These are phyloP conservation scores for Rhyacichthys aspro DNA, from an alignment of 2,797 vertebrate genomes.

Conservation along the genomic window DNA sequence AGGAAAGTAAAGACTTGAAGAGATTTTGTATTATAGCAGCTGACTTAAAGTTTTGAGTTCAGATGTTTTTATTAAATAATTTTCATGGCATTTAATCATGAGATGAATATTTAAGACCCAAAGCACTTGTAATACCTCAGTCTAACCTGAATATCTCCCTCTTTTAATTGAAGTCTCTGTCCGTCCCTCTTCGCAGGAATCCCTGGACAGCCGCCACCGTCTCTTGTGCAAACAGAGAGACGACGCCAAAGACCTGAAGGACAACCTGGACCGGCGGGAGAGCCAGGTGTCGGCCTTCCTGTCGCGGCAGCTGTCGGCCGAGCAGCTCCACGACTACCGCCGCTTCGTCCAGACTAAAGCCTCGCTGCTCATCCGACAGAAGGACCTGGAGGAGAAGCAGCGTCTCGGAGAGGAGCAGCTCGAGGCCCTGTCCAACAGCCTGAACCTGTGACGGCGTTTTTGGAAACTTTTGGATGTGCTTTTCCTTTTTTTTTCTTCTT, in stretches of 20 bases:
- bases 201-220: conserved; percentile 86
- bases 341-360: conserved; percentile 88
- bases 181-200: conserved; percentile 80
- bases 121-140: neutral
- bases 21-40: too few relatives aligned
- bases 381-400: conserved; percentile 90
- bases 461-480: neutral
- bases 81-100: too few relatives aligned
- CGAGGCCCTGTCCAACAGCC: conserved; percentile 79
- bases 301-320: conserved; percentile 79
- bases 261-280: conserved; percentile 91
- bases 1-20: too few relatives aligned
- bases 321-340: conserved; percentile 86
- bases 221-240: conserved; percentile 90
- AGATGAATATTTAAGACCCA: too few relatives aligned
- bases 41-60: too few relatives aligned
- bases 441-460: conserved; percentile 38
- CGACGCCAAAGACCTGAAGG: conserved; percentile 94
- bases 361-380: conserved; percentile 89
- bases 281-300: conserved; percentile 86
- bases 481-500: conserved; percentile 9
- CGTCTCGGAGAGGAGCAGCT: conserved; percentile 88
- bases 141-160: neutral
- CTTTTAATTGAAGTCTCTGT: neutral
- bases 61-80: too few relatives aligned